A percentile compares a stretch with the other conserved stretches of the same genome.
These are phyloP conservation scores for Antheraea mylitta DNA, from an alignment of 1,140 invertebrate species.

Conservation along the genomic window DNA sequence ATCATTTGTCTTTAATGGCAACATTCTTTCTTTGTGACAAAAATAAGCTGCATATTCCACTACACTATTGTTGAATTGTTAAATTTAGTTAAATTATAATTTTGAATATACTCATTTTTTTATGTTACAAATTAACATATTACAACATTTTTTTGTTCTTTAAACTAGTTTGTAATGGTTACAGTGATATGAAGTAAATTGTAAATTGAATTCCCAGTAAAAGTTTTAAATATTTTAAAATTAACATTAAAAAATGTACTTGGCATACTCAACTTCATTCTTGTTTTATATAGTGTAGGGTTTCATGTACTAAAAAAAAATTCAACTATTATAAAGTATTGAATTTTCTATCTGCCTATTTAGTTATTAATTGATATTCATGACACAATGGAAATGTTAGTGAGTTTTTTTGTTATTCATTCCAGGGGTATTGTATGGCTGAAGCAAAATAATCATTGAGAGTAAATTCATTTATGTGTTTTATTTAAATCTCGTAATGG, in stretches of 20 bases:
- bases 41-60: background rate
- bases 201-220: background rate
- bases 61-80: background rate
- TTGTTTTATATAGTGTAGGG: too few relatives aligned
- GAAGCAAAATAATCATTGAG: slow-evolving; percentile 35
- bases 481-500: background rate
- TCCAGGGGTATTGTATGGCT: slow-evolving; percentile 43
- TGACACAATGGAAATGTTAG: slow-evolving; percentile 38
- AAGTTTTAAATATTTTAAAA: background rate
- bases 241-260: background rate
- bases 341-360: slow-evolving; percentile 6
- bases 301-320: background rate
- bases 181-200: background rate
- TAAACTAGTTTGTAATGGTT: background rate
- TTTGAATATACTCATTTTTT: background rate
- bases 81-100: background rate
- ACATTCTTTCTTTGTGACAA: background rate
- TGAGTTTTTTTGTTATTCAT: slow-evolving; percentile 39
- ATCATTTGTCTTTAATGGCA: background rate
- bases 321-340: background rate
- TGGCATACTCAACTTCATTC: too few relatives aligned
- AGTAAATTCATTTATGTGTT: background rate
- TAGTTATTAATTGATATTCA: slow-evolving; percentile 33
- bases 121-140: background rate
- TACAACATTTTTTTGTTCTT: background rate